phyloP scores from a whole-genome alignment of 2,113 vertebrate genomes.

The Thunnus maccoyii region DNA sequence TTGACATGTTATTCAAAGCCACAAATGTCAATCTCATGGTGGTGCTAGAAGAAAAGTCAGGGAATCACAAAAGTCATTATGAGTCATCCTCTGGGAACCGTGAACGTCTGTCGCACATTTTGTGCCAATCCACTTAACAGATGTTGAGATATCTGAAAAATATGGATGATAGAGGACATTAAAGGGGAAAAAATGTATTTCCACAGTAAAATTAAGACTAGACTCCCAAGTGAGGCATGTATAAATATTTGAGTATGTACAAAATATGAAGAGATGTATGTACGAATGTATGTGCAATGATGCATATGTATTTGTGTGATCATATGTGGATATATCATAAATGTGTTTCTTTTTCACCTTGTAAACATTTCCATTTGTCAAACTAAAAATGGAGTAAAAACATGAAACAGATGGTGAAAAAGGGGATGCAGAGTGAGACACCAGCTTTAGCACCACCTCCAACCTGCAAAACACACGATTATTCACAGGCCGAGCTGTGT shows the following conservation, averaged over 20 bases:
- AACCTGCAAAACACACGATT: conserved; percentile 12
- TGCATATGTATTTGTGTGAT: not conserved
- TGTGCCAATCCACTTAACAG: no score
- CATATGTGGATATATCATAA: not conserved
- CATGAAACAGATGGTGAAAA: not conserved
- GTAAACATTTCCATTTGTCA: not conserved
- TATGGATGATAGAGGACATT: conserved; percentile 1
- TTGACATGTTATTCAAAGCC: no score
- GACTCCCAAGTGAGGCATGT: not conserved
- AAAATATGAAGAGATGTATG: not conserved
- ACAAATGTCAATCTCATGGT: no score
- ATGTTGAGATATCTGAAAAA: not conserved
- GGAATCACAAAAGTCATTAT: no score
- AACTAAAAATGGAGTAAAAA: not conserved
- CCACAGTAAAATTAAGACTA: not conserved
- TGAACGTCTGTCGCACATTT: no score
- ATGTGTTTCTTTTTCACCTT: not conserved
- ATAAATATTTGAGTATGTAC: not conserved
- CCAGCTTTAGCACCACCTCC: not conserved
- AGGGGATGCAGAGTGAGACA: not conserved
- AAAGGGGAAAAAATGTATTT: not conserved
- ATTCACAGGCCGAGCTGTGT: not conserved
- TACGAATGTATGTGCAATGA: not conserved
- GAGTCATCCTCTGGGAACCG: no score
- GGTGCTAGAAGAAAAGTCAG: no score